phyloP scores from a whole-genome alignment of 2,113 vertebrate species.

The Platysteira castanea region DNA sequence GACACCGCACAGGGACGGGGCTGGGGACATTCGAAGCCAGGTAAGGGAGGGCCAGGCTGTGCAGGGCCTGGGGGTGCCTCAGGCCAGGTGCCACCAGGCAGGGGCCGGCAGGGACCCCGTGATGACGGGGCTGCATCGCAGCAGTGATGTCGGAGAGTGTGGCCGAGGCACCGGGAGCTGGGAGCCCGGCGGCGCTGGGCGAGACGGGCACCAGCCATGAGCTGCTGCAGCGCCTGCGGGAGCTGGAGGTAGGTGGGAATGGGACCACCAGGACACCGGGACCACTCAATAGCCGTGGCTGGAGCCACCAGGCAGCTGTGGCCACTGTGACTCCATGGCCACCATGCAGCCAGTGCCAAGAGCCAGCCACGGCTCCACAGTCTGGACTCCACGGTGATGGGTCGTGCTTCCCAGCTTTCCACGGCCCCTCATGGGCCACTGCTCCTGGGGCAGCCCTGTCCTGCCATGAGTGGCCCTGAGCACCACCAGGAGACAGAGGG shows the following conservation, averaged over 20 bases:
- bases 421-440: accelerated
- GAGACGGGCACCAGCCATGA: conserved; percentile 71
- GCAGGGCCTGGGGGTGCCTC: neutral
- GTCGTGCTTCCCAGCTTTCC: accelerated
- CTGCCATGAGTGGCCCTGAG: neutral
- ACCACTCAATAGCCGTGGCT: neutral
- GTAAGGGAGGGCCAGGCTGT: neutral
- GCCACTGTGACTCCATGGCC: neutral
- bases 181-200: conserved; percentile 24
- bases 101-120: neutral
- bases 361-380: neutral
- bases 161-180: conserved; percentile 15
- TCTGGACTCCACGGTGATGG: accelerated
- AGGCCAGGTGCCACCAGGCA: neutral
- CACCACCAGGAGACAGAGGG: neutral
- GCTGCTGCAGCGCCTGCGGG: conserved; percentile 77
- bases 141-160: conserved; percentile 71
- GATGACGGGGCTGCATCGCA: neutral
- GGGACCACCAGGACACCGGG: accelerated
- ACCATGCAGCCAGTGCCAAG: neutral
- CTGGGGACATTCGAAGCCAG: neutral
- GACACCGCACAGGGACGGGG: neutral
- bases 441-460: neutral
- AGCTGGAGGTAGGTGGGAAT: conserved; percentile 67
- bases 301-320: neutral